Percentiles rank a stretch among this genome's conserved stretches.
Conservation (phyloP, 2,797 vertebrate species). For the Sebastes umbrosus region DNA sequence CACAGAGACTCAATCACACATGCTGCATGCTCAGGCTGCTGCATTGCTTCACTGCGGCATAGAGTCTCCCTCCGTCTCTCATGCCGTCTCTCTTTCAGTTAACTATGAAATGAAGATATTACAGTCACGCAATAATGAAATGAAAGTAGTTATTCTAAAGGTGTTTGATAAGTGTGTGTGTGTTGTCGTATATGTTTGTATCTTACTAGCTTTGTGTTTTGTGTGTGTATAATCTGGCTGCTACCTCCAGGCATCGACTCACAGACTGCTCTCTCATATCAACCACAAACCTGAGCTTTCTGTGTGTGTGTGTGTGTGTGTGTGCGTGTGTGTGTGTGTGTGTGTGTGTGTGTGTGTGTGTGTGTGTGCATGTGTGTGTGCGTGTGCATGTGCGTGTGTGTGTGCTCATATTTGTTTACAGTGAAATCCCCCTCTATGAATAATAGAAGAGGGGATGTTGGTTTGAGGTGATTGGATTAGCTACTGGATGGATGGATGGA, state of each 20-base stretch:
- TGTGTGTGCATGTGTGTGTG: background rate
- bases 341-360: background rate
- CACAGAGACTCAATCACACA: constrained; percentile 7
- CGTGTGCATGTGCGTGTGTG: background rate
- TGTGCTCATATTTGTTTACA: constrained; percentile 14
- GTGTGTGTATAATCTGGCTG: background rate
- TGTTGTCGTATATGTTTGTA: background rate
- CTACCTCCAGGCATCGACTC: background rate
- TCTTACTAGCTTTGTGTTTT: background rate
- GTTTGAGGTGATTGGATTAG: constrained; percentile 34
- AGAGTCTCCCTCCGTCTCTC: background rate
- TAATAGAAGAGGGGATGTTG: constrained; percentile 29
- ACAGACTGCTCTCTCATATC: background rate
- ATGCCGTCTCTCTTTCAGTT: background rate
- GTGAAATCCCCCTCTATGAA: constrained; percentile 16
- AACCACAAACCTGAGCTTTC: background rate
- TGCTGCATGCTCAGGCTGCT: constrained; percentile 28
- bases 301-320: background rate
- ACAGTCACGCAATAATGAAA: background rate
- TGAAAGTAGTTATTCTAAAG: background rate
- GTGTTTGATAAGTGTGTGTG: background rate
- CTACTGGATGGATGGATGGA: background rate
- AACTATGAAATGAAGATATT: background rate
- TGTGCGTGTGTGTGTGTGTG: background rate
- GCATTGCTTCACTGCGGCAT: constrained; percentile 45